These are phyloP conservation scores for Colaptes auratus DNA, from an alignment of 2,113 vertebrate genomes.

Conservation along the genomic window DNA sequence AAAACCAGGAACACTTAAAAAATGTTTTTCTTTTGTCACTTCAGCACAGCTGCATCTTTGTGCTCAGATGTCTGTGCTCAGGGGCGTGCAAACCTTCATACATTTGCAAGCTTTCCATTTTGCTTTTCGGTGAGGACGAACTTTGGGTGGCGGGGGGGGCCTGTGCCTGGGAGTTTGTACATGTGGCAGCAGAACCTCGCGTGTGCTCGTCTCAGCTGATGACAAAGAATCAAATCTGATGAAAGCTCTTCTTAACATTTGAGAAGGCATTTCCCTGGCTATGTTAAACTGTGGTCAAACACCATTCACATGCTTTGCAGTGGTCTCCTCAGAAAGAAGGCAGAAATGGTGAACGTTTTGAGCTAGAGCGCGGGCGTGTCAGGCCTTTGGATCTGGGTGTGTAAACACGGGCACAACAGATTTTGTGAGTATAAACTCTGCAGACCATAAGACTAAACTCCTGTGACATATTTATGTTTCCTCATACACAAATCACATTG, in stretches of 20 bases:
- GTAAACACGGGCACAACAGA: conserved; percentile 76
- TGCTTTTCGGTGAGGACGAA: background rate
- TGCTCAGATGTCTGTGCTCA: background rate
- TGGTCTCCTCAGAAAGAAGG: conserved; percentile 17
- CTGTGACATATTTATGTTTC: conserved; percentile 78
- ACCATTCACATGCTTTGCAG: conserved; percentile 56
- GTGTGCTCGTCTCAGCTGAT: background rate
- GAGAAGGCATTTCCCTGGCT: conserved; percentile 40
- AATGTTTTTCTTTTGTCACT: background rate
- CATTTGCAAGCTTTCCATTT: background rate
- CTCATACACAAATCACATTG: conserved; percentile 75
- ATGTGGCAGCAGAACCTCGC: background rate
- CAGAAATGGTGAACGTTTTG: conserved; percentile 55
- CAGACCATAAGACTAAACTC: conserved; percentile 75
- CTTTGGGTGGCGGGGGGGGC: background rate
- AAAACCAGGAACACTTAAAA: accelerated
- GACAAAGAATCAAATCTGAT: conserved; percentile 30
- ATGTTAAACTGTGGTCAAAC: conserved; percentile 67
- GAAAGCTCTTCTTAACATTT: conserved; percentile 49
- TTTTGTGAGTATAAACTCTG: conserved; percentile 73
- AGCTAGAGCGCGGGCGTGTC: conserved; percentile 55
- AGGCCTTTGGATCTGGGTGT: conserved; percentile 63
- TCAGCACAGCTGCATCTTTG: background rate
- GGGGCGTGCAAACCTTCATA: background rate
- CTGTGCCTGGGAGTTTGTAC: background rate